phyloP scores from a whole-genome alignment of 2,888 invertebrate genomes.

The Pseudococcus jackbeardsleyi region DNA sequence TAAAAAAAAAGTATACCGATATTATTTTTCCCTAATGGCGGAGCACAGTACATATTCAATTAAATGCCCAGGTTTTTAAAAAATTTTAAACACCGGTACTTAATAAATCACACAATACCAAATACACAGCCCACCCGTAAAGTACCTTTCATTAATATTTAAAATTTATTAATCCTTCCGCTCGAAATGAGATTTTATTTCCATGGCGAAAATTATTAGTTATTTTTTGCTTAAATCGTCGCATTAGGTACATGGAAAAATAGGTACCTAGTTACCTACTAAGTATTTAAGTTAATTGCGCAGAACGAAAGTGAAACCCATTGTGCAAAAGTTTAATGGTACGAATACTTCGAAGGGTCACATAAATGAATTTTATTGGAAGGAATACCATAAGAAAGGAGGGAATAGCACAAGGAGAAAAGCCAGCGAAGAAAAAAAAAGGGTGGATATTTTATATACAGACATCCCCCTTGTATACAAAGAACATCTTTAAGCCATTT shows the following conservation, averaged over 20 bases:
- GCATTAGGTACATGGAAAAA: not conserved
- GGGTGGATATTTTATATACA: constrained; percentile 31
- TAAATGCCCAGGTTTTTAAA: constrained; percentile 7
- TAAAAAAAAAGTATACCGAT: constrained; percentile 41
- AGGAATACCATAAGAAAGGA: constrained; percentile 3
- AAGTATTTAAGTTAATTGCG: not conserved
- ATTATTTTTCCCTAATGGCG: not conserved
- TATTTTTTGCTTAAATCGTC: not conserved
- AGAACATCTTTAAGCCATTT: not conserved
- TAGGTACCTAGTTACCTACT: not conserved
- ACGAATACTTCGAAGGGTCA: not conserved
- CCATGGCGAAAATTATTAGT: not conserved
- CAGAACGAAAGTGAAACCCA: not conserved
- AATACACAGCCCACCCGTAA: not conserved
- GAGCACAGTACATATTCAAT: constrained; percentile 19
- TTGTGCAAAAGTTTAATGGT: not conserved
- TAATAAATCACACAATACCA: not conserved
- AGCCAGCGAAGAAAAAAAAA: not conserved
- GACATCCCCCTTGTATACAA: not conserved
- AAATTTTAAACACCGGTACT: constrained; percentile 18
- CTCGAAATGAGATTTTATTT: not conserved
- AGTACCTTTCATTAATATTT: not conserved
- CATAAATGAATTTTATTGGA: constrained; percentile 44
- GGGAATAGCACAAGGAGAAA: not conserved
- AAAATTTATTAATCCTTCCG: not conserved